A percentile compares a stretch with the other conserved stretches of the same genome.
Evolutionary conservation across 2,113 vertebrate genomes (phyloP).

Genomic region (Apteryx owenii): DNA sequence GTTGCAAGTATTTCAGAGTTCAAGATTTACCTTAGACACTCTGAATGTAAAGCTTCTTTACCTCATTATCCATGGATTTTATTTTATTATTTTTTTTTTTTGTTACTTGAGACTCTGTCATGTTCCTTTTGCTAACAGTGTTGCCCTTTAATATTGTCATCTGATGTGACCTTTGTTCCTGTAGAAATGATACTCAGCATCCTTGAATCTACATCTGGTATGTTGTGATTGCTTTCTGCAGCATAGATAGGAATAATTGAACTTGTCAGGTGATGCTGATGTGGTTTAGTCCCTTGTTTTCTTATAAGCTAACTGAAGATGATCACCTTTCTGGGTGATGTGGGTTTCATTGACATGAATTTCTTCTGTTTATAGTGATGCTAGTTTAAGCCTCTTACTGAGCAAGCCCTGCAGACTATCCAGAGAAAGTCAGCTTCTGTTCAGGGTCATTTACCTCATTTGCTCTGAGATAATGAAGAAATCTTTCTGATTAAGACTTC

Average conservation of each 20-base stretch:
- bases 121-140: not conserved
- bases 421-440: not conserved
- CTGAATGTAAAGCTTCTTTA: not conserved
- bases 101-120: not conserved
- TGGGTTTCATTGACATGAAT: not conserved
- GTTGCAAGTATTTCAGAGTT: not conserved
- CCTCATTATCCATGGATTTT: not conserved
- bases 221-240: not conserved
- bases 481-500: not conserved
- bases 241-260: not conserved
- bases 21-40: not conserved
- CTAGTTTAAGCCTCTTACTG: conserved; percentile 11
- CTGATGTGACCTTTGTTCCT: not conserved
- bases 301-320: not conserved
- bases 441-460: not conserved
- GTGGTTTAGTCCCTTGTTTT: not conserved
- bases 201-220: not conserved
- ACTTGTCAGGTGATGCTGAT: not conserved
- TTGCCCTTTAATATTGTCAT: not conserved
- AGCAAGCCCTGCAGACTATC: not conserved
- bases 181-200: conserved; percentile 16
- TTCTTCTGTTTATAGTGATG: not conserved
- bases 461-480: not conserved
- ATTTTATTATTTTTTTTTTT: not conserved
- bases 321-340: not conserved